Percentiles rank a stretch among this genome's conserved stretches.
Conservation (phyloP, 92 coral and sea anemone genomes). For the Bergia sp. region DNA sequence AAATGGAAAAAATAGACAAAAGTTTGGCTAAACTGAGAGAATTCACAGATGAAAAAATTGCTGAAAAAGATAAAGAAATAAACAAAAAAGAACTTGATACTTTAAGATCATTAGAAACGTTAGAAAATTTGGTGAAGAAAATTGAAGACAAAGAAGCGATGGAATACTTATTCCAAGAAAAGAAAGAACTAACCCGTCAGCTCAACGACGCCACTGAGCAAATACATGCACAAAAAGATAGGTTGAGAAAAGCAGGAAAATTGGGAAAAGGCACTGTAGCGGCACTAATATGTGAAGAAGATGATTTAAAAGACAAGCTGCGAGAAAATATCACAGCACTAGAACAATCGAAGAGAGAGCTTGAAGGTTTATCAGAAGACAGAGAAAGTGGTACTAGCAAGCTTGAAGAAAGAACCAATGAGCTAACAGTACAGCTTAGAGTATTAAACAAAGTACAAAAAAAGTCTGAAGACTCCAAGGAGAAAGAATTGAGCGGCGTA, state of each 20-base stretch:
- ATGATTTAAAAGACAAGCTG: conserved; percentile 67
- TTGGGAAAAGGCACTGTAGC: conserved; percentile 34
- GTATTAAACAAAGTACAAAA: conserved; percentile 13
- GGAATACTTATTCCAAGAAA: conserved; percentile 50
- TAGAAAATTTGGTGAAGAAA: conserved; percentile 42
- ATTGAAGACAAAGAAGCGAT: conserved; percentile 53
- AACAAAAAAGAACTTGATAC: conserved; percentile 57
- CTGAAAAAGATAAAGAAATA: conserved; percentile 52
- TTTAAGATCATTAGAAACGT: conserved; percentile 55
- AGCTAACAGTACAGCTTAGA: conserved; percentile 13
- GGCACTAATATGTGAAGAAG: conserved; percentile 60
- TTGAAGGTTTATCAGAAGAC: neutral
- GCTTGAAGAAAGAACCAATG: neutral
- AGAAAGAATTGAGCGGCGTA: neutral
- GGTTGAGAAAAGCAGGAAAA: neutral
- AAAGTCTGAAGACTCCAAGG: neutral
- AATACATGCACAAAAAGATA: neutral
- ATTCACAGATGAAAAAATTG: conserved; percentile 39
- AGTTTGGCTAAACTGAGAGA: conserved; percentile 49
- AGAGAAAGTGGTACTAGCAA: neutral
- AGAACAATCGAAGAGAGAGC: conserved; percentile 4
- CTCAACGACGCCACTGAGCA: conserved; percentile 32
- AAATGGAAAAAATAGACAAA: conserved; percentile 68
- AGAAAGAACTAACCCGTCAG: conserved; percentile 10
- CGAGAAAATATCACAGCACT: neutral